Conservation (phyloP, 2,797 vertebrate species). For the Neosilurus hyrtlii region DNA sequence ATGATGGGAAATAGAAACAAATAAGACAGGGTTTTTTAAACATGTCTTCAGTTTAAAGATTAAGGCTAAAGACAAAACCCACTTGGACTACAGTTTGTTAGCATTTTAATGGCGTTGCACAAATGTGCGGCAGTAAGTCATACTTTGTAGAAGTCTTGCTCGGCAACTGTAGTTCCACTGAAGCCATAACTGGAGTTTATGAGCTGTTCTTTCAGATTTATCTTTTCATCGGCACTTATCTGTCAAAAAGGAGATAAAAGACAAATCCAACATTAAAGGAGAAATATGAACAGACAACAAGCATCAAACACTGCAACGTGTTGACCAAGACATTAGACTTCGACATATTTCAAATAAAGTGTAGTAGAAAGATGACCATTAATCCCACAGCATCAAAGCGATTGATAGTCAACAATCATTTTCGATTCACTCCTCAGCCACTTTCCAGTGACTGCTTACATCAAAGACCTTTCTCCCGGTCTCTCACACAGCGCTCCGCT, state of each 20-base stretch:
- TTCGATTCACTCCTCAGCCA: neutral
- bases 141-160: slow-evolving; percentile 87
- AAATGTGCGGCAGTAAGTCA: slow-evolving; percentile 50
- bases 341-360: neutral
- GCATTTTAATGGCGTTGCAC: neutral
- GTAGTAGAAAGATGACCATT: neutral
- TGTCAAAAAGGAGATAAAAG: slow-evolving; percentile 61
- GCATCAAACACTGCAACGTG: neutral
- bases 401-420: neutral
- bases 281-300: neutral
- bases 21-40: neutral
- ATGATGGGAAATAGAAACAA: neutral
- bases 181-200: slow-evolving; percentile 73
- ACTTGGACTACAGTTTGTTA: neutral
- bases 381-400: slow-evolving; percentile 13
- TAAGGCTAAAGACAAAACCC: neutral
- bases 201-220: slow-evolving; percentile 70
- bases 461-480: neutral
- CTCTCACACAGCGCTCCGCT: too few species aligned
- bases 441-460: neutral
- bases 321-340: neutral
- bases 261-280: neutral
- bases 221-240: slow-evolving; percentile 79
- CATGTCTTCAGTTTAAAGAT: neutral
- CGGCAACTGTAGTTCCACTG: slow-evolving; percentile 63